Percentiles rank a stretch among this genome's conserved stretches.
These are phyloP conservation scores for Microctenopoma stevenorrisi DNA, from an alignment of 2,797 vertebrate genomes.

Conservation along the genomic window DNA sequence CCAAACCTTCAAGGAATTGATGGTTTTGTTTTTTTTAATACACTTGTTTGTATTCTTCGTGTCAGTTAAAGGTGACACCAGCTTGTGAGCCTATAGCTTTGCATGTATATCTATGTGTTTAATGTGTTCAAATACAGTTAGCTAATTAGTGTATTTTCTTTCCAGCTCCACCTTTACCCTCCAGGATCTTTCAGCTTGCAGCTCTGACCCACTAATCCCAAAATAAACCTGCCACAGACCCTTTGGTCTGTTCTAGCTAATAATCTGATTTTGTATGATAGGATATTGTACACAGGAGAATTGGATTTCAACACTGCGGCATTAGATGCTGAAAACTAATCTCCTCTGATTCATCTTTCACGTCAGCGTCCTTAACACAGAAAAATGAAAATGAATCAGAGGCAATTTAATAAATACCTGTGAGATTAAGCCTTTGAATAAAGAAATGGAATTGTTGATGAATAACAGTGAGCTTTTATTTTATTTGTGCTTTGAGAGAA, in stretches of 20 bases:
- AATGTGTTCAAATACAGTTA: no score
- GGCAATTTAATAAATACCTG: constrained; percentile 8
- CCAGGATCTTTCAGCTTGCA: not conserved
- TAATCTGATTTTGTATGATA: not conserved
- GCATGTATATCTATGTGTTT: no score
- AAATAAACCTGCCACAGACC: not conserved
- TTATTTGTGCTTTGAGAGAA: constrained; percentile 15
- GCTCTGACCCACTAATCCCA: not conserved
- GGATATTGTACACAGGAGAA: not conserved
- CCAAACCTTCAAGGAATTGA: no score
- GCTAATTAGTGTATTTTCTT: not conserved
- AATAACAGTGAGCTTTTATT: constrained; percentile 2
- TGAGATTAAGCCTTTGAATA: constrained; percentile 25
- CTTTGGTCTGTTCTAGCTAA: not conserved
- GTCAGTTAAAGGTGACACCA: no score
- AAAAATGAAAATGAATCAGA: constrained; percentile 24
- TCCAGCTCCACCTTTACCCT: not conserved
- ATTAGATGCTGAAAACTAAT: constrained; percentile 3
- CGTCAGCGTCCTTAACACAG: not conserved
- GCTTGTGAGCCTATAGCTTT: no score
- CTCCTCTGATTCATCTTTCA: not conserved
- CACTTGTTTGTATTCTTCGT: no score
- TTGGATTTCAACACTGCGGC: not conserved
- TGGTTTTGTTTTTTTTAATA: no score
- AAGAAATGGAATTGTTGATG: constrained; percentile 4